phyloP scores from a whole-genome alignment of 2,113 vertebrate species.

The Hiodon tergisus region DNA sequence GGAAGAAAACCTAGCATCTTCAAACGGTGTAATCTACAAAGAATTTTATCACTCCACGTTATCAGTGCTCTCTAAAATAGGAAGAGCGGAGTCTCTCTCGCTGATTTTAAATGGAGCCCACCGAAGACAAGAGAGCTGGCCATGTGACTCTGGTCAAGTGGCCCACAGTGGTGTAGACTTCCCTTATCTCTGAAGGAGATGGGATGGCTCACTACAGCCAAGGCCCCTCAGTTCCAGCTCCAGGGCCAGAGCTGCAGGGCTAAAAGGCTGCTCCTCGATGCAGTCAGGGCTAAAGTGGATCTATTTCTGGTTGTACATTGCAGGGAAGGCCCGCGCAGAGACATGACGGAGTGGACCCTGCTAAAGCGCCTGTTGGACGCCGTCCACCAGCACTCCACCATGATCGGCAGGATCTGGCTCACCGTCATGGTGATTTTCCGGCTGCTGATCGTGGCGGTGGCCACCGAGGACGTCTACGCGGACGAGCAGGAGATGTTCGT shows the following conservation, averaged over 20 bases:
- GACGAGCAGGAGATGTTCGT: slow-evolving; percentile 71
- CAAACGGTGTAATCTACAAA: slow-evolving; percentile 47
- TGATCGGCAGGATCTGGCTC: slow-evolving; percentile 69
- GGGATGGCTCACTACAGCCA: slow-evolving; percentile 38
- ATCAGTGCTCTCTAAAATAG: slow-evolving; percentile 51
- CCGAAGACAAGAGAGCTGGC: slow-evolving; percentile 44
- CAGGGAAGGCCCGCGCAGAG: slow-evolving; percentile 32
- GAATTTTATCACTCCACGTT: slow-evolving; percentile 49
- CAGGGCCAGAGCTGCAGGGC: slow-evolving; percentile 29
- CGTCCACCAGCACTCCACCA: slow-evolving; percentile 71
- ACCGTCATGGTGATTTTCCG: slow-evolving; percentile 71
- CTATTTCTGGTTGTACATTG: slow-evolving; percentile 38
- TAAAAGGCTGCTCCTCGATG: slow-evolving; percentile 18
- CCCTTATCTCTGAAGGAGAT: slow-evolving; percentile 52
- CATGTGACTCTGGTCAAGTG: slow-evolving; percentile 64
- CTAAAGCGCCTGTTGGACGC: slow-evolving; percentile 69
- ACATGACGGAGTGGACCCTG: slow-evolving; percentile 72
- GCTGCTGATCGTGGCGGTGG: slow-evolving; percentile 63
- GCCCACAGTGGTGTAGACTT: slow-evolving; percentile 22
- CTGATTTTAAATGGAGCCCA: slow-evolving; percentile 52
- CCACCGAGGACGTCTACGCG: slow-evolving; percentile 63
- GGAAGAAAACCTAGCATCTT: slow-evolving; percentile 39
- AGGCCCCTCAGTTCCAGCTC: slow-evolving; percentile 22
- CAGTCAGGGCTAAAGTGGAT: slow-evolving; percentile 36
- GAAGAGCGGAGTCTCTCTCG: slow-evolving; percentile 44